Evolutionary conservation across 1,140 invertebrate genomes (phyloP).

Genomic region (Drosophila bifasciata): DNA sequence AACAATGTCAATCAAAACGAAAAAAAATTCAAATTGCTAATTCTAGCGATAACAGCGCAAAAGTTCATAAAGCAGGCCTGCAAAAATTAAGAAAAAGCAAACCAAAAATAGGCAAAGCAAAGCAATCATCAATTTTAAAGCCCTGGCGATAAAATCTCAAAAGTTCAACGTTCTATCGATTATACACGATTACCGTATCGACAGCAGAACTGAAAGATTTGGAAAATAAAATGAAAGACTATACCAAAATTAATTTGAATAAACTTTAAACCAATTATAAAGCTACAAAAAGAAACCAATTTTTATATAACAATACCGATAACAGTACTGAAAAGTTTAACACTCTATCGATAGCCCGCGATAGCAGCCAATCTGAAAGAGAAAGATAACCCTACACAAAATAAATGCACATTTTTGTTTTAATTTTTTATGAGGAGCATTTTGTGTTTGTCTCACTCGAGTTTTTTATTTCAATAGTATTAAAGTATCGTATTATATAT

Average conservation of each 20-base stretch:
- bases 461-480: constrained; percentile 82
- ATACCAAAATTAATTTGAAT: background rate
- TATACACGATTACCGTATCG: background rate
- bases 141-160: constrained; percentile 29
- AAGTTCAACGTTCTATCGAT: constrained; percentile 47
- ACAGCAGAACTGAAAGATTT: background rate
- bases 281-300: background rate
- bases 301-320: constrained; percentile 17
- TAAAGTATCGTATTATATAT: constrained; percentile 83
- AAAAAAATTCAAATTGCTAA: constrained; percentile 2
- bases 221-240: too few species aligned
- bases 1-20: constrained; percentile 2
- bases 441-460: constrained; percentile 65
- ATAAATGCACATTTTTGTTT: constrained; percentile 14
- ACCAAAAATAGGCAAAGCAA: background rate
- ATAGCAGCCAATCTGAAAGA: constrained; percentile 6
- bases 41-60: too few species aligned
- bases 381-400: constrained; percentile 11
- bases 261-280: constrained; percentile 3
- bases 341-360: constrained; percentile 32
- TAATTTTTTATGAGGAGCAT: constrained; percentile 68
- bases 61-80: too few species aligned
- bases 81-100: too few species aligned
- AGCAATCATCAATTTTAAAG: background rate
- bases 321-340: constrained; percentile 35